phyloP scores from a whole-genome alignment of 2,113 vertebrate species.

The Mesocricetus auratus region DNA sequence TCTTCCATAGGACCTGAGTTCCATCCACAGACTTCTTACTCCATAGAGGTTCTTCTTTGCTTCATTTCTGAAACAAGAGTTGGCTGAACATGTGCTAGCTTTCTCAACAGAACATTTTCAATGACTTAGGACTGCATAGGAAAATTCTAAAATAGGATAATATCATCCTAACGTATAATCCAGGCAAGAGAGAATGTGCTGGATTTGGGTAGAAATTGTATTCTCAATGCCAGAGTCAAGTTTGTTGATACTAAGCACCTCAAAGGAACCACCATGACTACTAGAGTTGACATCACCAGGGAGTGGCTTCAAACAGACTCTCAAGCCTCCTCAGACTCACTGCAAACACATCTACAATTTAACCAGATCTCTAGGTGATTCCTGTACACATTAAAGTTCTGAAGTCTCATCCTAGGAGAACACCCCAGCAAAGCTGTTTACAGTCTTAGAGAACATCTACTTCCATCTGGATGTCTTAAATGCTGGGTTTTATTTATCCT shows the following conservation, averaged over 20 bases:
- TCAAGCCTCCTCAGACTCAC: not conserved
- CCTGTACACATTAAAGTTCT: not conserved
- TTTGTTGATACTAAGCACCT: not conserved
- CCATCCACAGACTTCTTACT: not conserved
- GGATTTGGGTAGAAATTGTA: not conserved
- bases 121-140: not conserved
- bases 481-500: not conserved
- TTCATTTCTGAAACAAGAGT: not conserved
- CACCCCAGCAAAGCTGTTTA: not conserved
- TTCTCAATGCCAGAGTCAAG: not conserved
- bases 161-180: not conserved
- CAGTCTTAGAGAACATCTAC: not conserved
- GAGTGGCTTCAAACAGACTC: not conserved
- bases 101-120: not conserved
- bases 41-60: not conserved
- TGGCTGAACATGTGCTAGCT: rapidly evolving
- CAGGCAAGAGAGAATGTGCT: not conserved
- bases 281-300: not conserved
- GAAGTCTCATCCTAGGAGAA: not conserved
- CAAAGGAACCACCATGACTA: not conserved
- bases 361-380: not conserved
- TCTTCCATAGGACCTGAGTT: not conserved
- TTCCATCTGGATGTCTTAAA: not conserved
- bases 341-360: not conserved
- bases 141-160: not conserved